Base-by-base conservation (phyloP, 2,888 invertebrate species). In the Hypselothyrea guttata region DNA sequence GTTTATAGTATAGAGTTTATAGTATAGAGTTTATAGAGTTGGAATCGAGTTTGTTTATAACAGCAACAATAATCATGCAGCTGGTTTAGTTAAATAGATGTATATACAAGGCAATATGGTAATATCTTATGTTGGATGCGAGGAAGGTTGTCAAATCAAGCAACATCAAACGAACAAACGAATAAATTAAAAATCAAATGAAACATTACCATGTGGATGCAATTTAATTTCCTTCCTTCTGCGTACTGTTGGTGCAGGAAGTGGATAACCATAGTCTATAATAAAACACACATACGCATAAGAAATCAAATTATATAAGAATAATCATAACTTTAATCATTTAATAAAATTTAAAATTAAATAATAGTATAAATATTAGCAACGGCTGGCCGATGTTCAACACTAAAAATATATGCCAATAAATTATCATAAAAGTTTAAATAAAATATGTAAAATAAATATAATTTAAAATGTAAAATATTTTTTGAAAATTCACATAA, bases 161-260 rank as follows among this genome's bases (percentile, higher is more conserved):
- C 71, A 81, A 66, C 68, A 65, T 59, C 69, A 81, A 81, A 45
- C 31, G 82, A 77, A 73, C 30, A 81, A 81, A 45, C 31, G 82
- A 77, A 73, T 22, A 59, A 22, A 54, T 54, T 44, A 59, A 61
- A 72, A 86, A 22, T 22, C 5, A 22, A 22, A 22, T 22, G 22
- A 22, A 22, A 77, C 62, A 75, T 89, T 89, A 89, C 89, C 89
- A 81, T 88, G 84, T 88, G 88, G 84, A 87, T 89, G 89, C 75
- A 86, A 88, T 87, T 89, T 89, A 77, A 88, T 86, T 82, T 89
- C 89, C 88, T 88, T 89, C 89, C 89, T 86, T 89, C 88, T 89
- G 81, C 83, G 87, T 79, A 78, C 82, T 87, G 85, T 86, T 85
- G 86, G 75, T 84, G 85, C 87, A 87, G 87, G 88, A 84, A 88